These are phyloP conservation scores for Girardinus metallicus DNA, from an alignment of 2,797 vertebrate species.

Conservation along the genomic window DNA sequence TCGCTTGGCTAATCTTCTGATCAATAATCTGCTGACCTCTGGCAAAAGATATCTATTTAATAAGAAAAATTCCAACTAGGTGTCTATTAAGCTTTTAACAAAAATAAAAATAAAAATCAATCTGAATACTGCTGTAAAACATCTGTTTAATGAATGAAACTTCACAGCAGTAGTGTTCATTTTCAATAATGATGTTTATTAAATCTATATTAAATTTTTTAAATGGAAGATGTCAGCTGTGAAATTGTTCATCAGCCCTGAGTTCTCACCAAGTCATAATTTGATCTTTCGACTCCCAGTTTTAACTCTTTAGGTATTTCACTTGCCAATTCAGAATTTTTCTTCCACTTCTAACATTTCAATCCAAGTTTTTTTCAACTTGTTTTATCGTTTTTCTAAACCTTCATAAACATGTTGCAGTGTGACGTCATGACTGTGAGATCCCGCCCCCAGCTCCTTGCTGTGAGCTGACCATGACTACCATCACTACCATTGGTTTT, in stretches of 20 bases:
- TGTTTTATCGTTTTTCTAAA: background rate
- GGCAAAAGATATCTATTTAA: background rate
- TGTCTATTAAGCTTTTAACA: background rate
- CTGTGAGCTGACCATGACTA: no score
- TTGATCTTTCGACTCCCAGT: background rate
- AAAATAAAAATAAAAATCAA: background rate
- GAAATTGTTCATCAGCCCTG: background rate
- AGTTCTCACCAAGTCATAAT: background rate
- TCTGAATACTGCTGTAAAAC: background rate
- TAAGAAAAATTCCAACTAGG: background rate
- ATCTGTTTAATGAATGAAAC: background rate
- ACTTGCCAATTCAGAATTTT: background rate
- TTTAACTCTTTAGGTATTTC: background rate
- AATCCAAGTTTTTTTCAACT: background rate
- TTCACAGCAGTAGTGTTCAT: background rate
- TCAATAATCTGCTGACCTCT: background rate
- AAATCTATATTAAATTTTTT: background rate
- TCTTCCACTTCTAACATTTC: background rate
- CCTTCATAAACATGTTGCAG: background rate
- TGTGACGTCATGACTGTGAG: no score
- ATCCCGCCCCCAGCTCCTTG: no score
- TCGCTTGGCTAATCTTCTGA: background rate
- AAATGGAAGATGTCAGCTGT: background rate
- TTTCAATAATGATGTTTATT: background rate
- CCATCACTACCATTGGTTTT: no score